Base-by-base conservation (phyloP, 2,113 vertebrate species). In the Aspidoscelis tigris region DNA sequence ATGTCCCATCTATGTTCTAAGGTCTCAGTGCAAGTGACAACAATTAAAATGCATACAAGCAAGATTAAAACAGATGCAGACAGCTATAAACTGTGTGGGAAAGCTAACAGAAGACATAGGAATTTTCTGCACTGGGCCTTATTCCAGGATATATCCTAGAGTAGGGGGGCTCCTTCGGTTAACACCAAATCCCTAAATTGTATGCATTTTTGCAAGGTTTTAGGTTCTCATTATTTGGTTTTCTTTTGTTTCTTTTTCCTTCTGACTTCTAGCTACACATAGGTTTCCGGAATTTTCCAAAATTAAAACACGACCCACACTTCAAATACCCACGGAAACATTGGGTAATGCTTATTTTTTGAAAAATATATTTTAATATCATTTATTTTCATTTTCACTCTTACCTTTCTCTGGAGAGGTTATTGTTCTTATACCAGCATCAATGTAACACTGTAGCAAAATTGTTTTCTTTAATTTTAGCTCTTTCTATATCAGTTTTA, bases 221-320 rank as follows among this genome's bases (percentile, higher is more conserved):
- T 16, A 50, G 14, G 72, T 70, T 79, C 85, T 68, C 24, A 80
- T 89, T 69, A 53, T 26, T 83, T 74, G 50, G 22, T 79, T 68
- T 72, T 78, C 79, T 68, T 72, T 78, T 74, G 85, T 66, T 70
- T 76, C 70, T 70, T 53, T 50, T 90, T 74, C 81, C 75, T 87
- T 41, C 74, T 80, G 69, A 73, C 79, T 72, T 93, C 77, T 80
- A 92, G 94, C 85, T 90, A 89, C 84, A 4, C 89, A 90, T 79
- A 84, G 84, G 4, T 71, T 93, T 90, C 88, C 91, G 84, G 91
- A 91, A 84, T 88, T 93, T 91, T 88, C 94, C 81, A 88, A 91
- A 82, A 80, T 84, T 87, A 88, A 91, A 89, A 84, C 85, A 83
- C 18, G 68, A 47, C 89, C 84, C 44, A 86, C 69, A 81, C 88